These are phyloP conservation scores for Cottus gobio DNA, from an alignment of 2,113 vertebrate genomes.

Conservation along the genomic window DNA sequence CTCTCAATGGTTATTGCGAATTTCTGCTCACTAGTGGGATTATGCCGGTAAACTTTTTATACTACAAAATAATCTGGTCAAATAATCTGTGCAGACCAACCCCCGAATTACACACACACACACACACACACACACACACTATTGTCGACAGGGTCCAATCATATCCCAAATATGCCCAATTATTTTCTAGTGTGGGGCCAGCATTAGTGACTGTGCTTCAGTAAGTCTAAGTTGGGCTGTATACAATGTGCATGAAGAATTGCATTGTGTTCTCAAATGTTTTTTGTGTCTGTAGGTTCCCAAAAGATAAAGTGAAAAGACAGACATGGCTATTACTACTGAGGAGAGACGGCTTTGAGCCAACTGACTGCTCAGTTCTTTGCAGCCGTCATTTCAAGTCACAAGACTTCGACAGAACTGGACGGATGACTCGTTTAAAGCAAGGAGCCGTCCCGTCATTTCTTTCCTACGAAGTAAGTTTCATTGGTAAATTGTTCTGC, in stretches of 20 bases:
- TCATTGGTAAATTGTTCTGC: neutral
- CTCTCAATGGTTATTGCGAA: too few relatives aligned
- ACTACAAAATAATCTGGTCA: too few relatives aligned
- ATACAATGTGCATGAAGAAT: neutral
- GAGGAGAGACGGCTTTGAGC: neutral
- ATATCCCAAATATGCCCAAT: too few relatives aligned
- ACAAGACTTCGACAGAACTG: neutral
- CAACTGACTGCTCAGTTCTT: neutral
- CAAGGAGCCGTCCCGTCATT: neutral
- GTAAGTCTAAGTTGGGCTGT: neutral
- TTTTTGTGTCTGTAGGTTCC: neutral
- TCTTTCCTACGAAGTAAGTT: neutral
- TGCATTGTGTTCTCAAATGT: neutral
- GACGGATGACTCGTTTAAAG: neutral
- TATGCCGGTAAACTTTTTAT: too few relatives aligned
- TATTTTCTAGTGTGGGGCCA: neutral
- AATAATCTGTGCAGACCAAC: too few relatives aligned
- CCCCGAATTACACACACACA: too few relatives aligned
- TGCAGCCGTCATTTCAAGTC: neutral
- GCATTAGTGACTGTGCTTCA: neutral
- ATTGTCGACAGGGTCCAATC: too few relatives aligned
- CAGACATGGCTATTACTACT: neutral
- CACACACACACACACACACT: too few relatives aligned
- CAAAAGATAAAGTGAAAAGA: neutral
- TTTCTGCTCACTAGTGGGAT: too few relatives aligned